Conservation (phyloP, 2,888 invertebrate species). For the Elgonia sp. region DNA sequence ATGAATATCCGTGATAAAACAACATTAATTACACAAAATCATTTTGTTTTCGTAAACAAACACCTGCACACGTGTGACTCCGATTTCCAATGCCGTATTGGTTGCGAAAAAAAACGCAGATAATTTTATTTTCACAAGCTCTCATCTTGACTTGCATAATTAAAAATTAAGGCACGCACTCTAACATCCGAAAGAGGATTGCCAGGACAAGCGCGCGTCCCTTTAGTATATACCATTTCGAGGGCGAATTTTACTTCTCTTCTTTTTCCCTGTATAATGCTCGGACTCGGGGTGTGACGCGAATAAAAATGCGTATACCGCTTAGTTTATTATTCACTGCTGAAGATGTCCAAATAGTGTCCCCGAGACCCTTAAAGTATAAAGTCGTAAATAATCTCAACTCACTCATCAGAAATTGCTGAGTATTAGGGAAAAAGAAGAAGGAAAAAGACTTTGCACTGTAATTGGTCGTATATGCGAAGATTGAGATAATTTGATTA, state of each 20-base stretch:
- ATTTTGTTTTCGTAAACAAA: slow-evolving; percentile 57
- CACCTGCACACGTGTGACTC: slow-evolving; percentile 36
- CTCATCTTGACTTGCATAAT: slow-evolving; percentile 29
- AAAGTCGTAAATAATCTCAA: slow-evolving; percentile 23
- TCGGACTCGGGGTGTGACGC: slow-evolving; percentile 37
- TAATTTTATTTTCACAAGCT: slow-evolving; percentile 5
- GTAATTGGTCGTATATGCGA: too few species aligned
- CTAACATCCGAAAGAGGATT: slow-evolving; percentile 20
- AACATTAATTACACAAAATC: slow-evolving; percentile 38
- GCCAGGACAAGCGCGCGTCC: slow-evolving; percentile 23
- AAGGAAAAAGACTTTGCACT: too few species aligned
- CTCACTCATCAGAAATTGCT: neutral
- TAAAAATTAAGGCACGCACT: slow-evolving; percentile 55
- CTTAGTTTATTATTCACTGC: slow-evolving; percentile 56
- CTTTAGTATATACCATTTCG: slow-evolving; percentile 9
- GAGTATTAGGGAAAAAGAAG: neutral
- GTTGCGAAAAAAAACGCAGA: neutral
- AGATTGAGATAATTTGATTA: too few species aligned
- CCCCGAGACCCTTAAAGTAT: slow-evolving; percentile 18
- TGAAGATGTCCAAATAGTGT: slow-evolving; percentile 38
- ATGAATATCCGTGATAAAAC: slow-evolving; percentile 6
- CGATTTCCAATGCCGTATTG: slow-evolving; percentile 15
- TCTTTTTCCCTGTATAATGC: slow-evolving; percentile 6
- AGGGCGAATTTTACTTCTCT: slow-evolving; percentile 31
- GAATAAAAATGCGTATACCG: slow-evolving; percentile 46